phyloP scores from a whole-genome alignment of 2,113 vertebrate species.

The Nestor notabilis region DNA sequence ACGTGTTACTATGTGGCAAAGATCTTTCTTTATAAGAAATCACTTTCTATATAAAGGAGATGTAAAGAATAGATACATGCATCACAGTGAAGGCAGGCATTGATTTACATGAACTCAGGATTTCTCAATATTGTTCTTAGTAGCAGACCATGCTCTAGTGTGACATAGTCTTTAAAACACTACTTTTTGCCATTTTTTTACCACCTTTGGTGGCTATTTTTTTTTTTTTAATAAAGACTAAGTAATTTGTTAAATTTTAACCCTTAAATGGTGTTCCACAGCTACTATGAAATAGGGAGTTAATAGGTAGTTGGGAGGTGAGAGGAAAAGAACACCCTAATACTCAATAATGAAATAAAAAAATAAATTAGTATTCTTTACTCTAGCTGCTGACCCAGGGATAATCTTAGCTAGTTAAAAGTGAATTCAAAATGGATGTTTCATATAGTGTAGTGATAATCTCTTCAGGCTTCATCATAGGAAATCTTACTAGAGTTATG shows the following conservation, averaged over 20 bases:
- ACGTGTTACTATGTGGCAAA: not conserved
- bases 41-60: not conserved
- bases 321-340: not conserved
- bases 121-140: not conserved
- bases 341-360: not conserved
- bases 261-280: not conserved
- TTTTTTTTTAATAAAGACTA: not conserved
- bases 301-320: not conserved
- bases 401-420: not conserved
- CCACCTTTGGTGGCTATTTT: not conserved
- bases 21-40: slow-evolving; percentile 13
- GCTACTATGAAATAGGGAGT: not conserved
- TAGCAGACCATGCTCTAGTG: not conserved
- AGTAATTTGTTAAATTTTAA: not conserved
- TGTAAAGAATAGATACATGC: not conserved
- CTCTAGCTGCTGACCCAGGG: not conserved
- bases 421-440: not conserved
- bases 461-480: not conserved
- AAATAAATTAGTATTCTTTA: not conserved
- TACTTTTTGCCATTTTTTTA: not conserved
- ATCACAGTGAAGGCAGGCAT: not conserved
- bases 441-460: not conserved
- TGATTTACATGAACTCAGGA: not conserved
- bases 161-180: not conserved
- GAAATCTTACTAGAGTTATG: not conserved